Conservation (phyloP, 2,888 invertebrate genomes). For the Lingula anatina region DNA sequence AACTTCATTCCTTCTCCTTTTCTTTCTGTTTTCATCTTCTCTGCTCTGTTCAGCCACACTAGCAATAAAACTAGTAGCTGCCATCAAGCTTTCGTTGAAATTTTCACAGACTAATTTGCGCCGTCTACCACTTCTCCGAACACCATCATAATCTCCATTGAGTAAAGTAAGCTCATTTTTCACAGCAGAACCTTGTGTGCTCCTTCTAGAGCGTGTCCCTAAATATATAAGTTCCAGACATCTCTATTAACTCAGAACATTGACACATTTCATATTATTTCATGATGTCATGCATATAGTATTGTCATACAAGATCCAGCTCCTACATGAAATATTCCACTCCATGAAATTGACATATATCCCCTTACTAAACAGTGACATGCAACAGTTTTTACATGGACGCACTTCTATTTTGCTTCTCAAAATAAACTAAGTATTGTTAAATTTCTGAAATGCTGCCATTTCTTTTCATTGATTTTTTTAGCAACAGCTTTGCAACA, state of each 20-base stretch:
- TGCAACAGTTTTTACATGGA: no score
- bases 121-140: constrained; percentile 32
- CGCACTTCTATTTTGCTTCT: no score
- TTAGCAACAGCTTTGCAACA: no score
- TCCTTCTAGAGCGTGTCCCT: no score
- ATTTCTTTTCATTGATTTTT: no score
- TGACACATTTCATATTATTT: neutral
- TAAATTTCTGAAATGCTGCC: no score
- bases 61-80: constrained; percentile 1
- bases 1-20: constrained; percentile 10
- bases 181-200: neutral
- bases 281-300: neutral
- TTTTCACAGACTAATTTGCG: constrained; percentile 29
- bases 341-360: no score
- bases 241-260: neutral
- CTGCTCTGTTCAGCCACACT: constrained; percentile 10
- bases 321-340: no score
- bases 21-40: constrained; percentile 8
- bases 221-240: neutral
- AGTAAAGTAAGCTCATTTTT: neutral
- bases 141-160: constrained; percentile 9
- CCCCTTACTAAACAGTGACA: no score
- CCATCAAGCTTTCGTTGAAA: constrained; percentile 28
- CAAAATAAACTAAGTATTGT: no score
- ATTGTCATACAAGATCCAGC: neutral